Conservation (phyloP, 2,888 invertebrate species). For the Taphrorychus bicolor region DNA sequence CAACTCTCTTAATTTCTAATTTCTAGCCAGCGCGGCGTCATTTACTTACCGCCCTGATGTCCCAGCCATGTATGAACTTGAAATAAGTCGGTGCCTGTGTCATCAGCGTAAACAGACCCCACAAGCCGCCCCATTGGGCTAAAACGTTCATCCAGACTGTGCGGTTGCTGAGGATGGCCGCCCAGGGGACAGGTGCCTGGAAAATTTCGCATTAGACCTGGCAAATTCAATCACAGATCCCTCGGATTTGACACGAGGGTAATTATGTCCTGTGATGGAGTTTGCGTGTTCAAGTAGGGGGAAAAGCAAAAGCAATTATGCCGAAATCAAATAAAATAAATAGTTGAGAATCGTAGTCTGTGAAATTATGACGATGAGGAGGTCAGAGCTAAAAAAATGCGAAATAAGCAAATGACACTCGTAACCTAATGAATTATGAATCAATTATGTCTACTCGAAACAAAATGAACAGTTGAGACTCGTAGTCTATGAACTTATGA, state of each 20-base stretch:
- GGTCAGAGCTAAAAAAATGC: too few species aligned
- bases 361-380: too few species aligned
- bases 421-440: too few species aligned
- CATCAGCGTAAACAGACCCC: slow-evolving; percentile 74
- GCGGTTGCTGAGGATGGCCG: slow-evolving; percentile 64
- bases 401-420: too few species aligned
- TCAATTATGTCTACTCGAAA: too few species aligned
- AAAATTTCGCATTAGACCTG: slow-evolving; percentile 23
- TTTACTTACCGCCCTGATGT: slow-evolving; percentile 67
- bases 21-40: not conserved
- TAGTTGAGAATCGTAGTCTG: too few species aligned
- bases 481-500: too few species aligned
- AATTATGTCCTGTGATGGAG: not conserved
- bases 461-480: too few species aligned
- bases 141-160: slow-evolving; percentile 71
- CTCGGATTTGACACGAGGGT: not conserved
- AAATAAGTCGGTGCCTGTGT: slow-evolving; percentile 76
- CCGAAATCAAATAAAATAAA: too few species aligned
- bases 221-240: not conserved
- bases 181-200: slow-evolving; percentile 68
- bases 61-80: slow-evolving; percentile 72
- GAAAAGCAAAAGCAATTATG: too few species aligned
- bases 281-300: too few species aligned
- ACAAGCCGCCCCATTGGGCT: slow-evolving; percentile 72
- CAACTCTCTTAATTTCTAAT: slow-evolving; percentile 1